A percentile compares a stretch with the other conserved stretches of the same genome.
Evolutionary conservation across 2,888 invertebrate species (phyloP).

Genomic region (Erebia epiphron): DNA sequence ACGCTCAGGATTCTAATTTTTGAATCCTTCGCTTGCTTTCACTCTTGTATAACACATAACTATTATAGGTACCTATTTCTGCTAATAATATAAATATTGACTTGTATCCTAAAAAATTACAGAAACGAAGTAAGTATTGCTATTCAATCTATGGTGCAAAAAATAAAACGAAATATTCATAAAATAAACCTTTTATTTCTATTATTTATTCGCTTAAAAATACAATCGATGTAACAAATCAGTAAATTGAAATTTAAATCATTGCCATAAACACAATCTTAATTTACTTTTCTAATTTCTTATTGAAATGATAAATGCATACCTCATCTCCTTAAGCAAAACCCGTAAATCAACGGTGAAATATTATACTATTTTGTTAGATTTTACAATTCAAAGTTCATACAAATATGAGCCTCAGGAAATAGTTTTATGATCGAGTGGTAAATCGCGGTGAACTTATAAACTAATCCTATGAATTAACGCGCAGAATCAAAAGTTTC

Average conservation of each 20-base stretch:
- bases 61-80: too few species aligned
- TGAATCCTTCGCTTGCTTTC: too few species aligned
- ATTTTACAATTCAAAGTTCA: slow-evolving; percentile 23
- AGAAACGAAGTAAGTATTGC: too few species aligned
- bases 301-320: slow-evolving; percentile 66
- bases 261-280: slow-evolving; percentile 66
- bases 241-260: slow-evolving; percentile 62
- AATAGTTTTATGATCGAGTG: slow-evolving; percentile 9
- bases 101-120: too few species aligned
- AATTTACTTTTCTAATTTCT: slow-evolving; percentile 54
- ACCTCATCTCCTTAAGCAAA: slow-evolving; percentile 42
- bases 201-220: slow-evolving; percentile 68
- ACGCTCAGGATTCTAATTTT: too few species aligned
- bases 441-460: slow-evolving; percentile 31
- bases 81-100: too few species aligned
- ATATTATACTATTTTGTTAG: neutral
- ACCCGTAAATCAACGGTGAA: slow-evolving; percentile 38
- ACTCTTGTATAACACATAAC: too few species aligned
- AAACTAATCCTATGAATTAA: slow-evolving; percentile 21
- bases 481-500: slow-evolving; percentile 73
- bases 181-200: slow-evolving; percentile 74
- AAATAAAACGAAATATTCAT: slow-evolving; percentile 49
- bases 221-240: slow-evolving; percentile 75
- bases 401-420: slow-evolving; percentile 34
- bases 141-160: neutral